Evolutionary conservation across 2,797 vertebrate species (phyloP).

Genomic region (Etheostoma nigrum): DNA sequence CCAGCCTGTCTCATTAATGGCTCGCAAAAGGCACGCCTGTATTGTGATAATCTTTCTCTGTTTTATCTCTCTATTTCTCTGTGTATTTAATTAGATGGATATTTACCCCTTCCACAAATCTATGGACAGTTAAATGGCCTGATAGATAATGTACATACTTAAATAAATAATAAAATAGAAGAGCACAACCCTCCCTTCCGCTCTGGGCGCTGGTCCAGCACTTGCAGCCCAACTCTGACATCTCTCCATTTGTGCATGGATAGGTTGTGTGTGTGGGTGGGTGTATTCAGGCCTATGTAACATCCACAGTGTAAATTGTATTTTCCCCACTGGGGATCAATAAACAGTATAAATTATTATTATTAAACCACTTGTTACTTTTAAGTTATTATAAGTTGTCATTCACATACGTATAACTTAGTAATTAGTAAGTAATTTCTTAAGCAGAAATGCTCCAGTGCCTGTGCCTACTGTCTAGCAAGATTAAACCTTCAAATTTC

Average conservation of each 20-base stretch:
- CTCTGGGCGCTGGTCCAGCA: too few relatives aligned
- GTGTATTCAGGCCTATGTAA: too few relatives aligned
- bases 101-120: constrained; percentile 8
- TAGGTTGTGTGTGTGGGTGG: too few relatives aligned
- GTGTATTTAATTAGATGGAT: constrained; percentile 42
- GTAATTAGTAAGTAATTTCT: neutral
- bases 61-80: constrained; percentile 19
- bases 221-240: too few relatives aligned
- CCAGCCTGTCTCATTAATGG: constrained; percentile 58
- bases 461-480: too few relatives aligned
- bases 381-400: neutral
- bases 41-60: constrained; percentile 44
- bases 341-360: too few relatives aligned
- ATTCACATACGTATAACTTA: neutral
- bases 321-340: too few relatives aligned
- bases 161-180: neutral
- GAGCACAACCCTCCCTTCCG: too few relatives aligned
- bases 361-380: neutral
- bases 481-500: too few relatives aligned
- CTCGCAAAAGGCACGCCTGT: constrained; percentile 45
- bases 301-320: too few relatives aligned
- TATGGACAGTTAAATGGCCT: constrained; percentile 5
- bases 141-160: neutral
- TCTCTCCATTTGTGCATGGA: too few relatives aligned
- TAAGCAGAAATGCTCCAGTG: neutral